Base-by-base conservation (phyloP, 2,113 vertebrate species). In the Arothron firmamentum region DNA sequence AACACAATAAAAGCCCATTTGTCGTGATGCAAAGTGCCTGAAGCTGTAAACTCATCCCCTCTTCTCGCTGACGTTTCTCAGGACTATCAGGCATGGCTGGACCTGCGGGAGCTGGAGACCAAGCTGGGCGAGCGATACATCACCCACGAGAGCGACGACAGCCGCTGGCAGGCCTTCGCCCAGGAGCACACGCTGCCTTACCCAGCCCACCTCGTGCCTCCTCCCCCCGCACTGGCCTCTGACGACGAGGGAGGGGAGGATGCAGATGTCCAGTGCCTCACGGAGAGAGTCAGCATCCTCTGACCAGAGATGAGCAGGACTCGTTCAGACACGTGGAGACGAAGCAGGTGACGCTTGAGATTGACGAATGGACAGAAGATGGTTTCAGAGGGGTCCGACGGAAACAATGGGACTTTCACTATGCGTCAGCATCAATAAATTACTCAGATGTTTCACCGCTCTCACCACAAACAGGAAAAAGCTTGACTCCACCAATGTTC, bases 21-120 rank as follows among this genome's bases (percentile, higher is more conserved):
- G 50, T 25, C 42, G 13, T 59, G 19, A 73, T 73, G 54, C 42
- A 56, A 50, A 2, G 49, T 52, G 70, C 10, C 56, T 34, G 3
- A 55, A 59, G 23, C 38, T 70, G 59, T 70, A 72, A 62, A 34
- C 38, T 43, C 11, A 67, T 70, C 67, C 49, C 56, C n/a, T 4
- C 11, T 51, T 46, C 64, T 72, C 23, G 17, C 70, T 55, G 38
- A 16, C 31, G 4, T 47, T 19, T 61, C 57, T 62, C 80, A 96
- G 95, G 95, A 96, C 75, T 95, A 95, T 74, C 92, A 94, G 73
- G 88, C 94, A 0, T 96, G 95, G 95, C 80, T 96, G 65, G 94
- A 96, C 56, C 90, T 96, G 34, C 90, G 95, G 8, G 93, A 94
- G 78, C 89, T 96, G 82, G 95, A 96, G 77, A 85, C 82, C 19